Conservation (phyloP, 2,888 invertebrate species). For the Drosophila infuscata region DNA sequence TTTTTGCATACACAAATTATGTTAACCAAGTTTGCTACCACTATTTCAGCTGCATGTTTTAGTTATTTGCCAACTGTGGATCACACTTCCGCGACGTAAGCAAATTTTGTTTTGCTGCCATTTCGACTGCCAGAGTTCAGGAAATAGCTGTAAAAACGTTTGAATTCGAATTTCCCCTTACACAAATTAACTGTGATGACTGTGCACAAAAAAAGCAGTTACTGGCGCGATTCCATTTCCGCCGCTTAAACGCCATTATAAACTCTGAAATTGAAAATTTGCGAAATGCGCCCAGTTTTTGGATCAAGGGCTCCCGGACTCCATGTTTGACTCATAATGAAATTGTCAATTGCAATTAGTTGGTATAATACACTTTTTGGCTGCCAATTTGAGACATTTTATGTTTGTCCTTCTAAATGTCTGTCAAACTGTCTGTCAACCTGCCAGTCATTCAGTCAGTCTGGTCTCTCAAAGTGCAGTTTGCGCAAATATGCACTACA, state of each 20-base stretch:
- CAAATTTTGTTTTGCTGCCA: conserved; percentile 28
- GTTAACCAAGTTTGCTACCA: neutral
- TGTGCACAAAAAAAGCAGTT: conserved; percentile 64
- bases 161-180: conserved; percentile 61
- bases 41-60: neutral
- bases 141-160: conserved; percentile 74
- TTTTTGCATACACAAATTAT: neutral
- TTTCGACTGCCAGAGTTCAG: conserved; percentile 45
- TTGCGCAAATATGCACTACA: conserved; percentile 6
- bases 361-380: conserved; percentile 63
- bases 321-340: conserved; percentile 37
- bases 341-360: conserved; percentile 74
- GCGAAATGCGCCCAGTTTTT: conserved; percentile 9
- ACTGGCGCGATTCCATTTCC: conserved; percentile 71
- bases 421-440: conserved; percentile 34
- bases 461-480: conserved; percentile 8
- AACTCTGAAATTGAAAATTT: conserved; percentile 71
- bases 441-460: conserved; percentile 10
- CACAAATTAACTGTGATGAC: conserved; percentile 74
- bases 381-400: conserved; percentile 38
- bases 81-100: conserved; percentile 25
- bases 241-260: conserved; percentile 73
- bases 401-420: conserved; percentile 17
- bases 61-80: conserved; percentile 1
- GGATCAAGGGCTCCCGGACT: conserved; percentile 19